Evolutionary conservation across 1,140 invertebrate species (phyloP), one percentile per base, ranked within the genome.

Genomic region (Polypedilum vanderplanki): DNA sequence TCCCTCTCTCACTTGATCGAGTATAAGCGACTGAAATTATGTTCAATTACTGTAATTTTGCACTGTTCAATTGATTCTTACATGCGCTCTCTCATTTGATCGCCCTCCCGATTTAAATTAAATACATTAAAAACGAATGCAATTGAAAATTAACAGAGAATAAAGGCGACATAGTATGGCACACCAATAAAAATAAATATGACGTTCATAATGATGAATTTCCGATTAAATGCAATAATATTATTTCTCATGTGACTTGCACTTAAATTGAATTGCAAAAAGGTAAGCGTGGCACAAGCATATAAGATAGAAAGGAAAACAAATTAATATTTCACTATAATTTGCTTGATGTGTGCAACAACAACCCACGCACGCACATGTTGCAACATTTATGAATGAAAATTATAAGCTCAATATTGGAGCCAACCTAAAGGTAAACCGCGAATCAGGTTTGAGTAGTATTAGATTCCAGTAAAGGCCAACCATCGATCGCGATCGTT

Each of bases 41-140:
- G 65, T 70, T 70, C 65, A 70, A 70, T 70, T 70, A 70, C 65
- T 0, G 65, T 70, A 70, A 70, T 70, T 70, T 70, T 22, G 65
- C 17, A 18, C 12, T 57, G 20, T 18, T 70, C 65, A 70, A 70
- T 70, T 70, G 65, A 70, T 70, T 70, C 20, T 22, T 7, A 7
- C 18, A 18, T 18, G 17, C 65, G 5, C 65, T 70, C 65, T 18
- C 18, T 70, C 17, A 18, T 20, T 20, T 70, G 20, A 3, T 3
- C n/a, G n/a, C n/a, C n/a, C n/a, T n/a, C n/a, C 17, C 10, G 65
- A 18, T 70, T 70, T 9, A 67, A 67, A 20, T 67, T 67, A 20
- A 67, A 67, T 67, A 17, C 15, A 67, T 17, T 67, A 17, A 67
- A 67, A 67, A 17, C 7, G n/a, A 67, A 17, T n/a, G 20, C 4